Conservation (phyloP, 2,797 vertebrate genomes). For the Thalassophryne amazonica region DNA sequence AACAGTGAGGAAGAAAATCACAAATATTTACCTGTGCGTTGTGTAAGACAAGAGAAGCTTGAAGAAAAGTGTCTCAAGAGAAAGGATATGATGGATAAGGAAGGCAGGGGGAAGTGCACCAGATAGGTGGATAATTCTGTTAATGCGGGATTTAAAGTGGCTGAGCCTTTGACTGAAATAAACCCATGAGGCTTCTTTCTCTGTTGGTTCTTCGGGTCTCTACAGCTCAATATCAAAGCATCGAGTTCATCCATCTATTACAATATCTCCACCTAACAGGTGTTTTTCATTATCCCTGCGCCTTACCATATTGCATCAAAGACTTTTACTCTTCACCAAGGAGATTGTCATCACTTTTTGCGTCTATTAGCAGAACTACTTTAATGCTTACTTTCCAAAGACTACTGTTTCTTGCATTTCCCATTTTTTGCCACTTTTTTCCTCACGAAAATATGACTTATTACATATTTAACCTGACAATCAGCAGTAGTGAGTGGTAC, state of each 20-base stretch:
- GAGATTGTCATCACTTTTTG: no score
- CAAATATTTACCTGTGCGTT: slow-evolving; percentile 36
- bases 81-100: slow-evolving; percentile 44
- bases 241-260: neutral
- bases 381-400: no score
- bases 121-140: slow-evolving; percentile 73
- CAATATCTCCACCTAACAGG: neutral
- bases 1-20: neutral
- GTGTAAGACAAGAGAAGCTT: slow-evolving; percentile 22
- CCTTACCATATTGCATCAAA: neutral
- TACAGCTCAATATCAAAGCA: slow-evolving; percentile 9
- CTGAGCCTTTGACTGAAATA: slow-evolving; percentile 69
- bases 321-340: neutral
- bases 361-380: no score
- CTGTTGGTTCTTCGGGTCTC: neutral
- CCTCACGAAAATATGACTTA: no score
- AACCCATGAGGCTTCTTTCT: slow-evolving; percentile 38
- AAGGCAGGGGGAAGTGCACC: slow-evolving; percentile 54
- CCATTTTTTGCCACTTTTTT: no score
- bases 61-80: slow-evolving; percentile 15
- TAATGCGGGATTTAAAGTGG: slow-evolving; percentile 78
- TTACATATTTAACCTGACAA: no score
- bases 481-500: no score
- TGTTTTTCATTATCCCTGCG: neutral
- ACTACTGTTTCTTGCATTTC: no score